phyloP scores from a whole-genome alignment of 2,113 vertebrate species.

The Recurvirostra avosetta region DNA sequence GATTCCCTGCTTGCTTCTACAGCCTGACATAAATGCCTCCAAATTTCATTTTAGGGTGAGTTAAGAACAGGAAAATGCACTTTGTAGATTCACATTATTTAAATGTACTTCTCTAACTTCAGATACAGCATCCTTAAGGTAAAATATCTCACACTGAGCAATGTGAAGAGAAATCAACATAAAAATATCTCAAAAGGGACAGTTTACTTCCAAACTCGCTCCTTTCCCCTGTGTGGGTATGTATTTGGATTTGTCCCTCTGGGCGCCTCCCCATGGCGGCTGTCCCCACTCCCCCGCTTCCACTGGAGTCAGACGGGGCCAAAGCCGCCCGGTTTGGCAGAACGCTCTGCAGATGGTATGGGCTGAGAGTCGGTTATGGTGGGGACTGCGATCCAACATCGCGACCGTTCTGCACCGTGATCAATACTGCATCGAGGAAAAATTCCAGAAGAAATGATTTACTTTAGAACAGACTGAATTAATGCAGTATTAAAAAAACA shows the following conservation, averaged over 20 bases:
- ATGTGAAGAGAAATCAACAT: neutral
- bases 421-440: neutral
- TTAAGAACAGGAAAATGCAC: neutral
- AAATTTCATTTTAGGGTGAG: neutral
- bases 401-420: neutral
- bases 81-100: neutral
- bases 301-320: fast-evolving
- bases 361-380: too few relatives aligned
- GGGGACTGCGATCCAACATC: neutral
- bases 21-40: neutral
- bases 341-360: neutral
- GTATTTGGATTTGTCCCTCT: neutral
- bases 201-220: neutral
- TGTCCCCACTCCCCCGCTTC: neutral
- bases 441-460: neutral
- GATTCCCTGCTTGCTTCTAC: neutral
- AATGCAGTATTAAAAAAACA: neutral
- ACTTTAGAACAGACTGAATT: neutral
- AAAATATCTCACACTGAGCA: neutral
- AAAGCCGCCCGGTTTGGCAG: neutral
- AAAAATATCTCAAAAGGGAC: neutral
- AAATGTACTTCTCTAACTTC: neutral
- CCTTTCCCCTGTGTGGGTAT: neutral
- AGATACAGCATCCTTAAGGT: neutral
- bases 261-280: fast-evolving